phyloP scores from a whole-genome alignment of 2,113 vertebrate genomes.

The Campylorhamphus procurvoides region DNA sequence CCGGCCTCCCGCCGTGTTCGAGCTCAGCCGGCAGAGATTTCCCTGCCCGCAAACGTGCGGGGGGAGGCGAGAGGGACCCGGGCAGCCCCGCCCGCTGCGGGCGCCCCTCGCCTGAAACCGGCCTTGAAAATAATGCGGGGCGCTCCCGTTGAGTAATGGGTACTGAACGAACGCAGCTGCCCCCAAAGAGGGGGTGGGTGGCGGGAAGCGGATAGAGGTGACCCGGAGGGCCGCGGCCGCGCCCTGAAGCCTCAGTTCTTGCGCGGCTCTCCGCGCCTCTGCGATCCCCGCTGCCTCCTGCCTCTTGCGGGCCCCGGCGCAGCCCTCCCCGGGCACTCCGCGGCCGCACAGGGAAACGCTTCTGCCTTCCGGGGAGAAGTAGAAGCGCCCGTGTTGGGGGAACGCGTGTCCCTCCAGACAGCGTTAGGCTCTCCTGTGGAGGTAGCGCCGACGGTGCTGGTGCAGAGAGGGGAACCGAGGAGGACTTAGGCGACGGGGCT shows the following conservation, averaged over 20 bases:
- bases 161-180: not conserved
- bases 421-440: not conserved
- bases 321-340: not conserved
- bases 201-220: not conserved
- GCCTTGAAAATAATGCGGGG: not conserved
- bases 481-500: not conserved
- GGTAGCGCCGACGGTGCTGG: not conserved
- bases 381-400: not conserved
- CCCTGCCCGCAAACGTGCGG: not conserved
- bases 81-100: not conserved
- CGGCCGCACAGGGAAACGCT: not conserved
- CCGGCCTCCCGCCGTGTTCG: not conserved
- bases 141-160: not conserved
- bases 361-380: not conserved
- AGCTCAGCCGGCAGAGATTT: not conserved
- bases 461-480: not conserved
- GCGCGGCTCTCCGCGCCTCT: not conserved
- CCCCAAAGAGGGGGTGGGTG: not conserved
- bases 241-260: not conserved
- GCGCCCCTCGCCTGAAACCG: not conserved
- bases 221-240: not conserved
- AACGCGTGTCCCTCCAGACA: not conserved
- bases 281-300: not conserved
- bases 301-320: not conserved
- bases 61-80: not conserved